These are phyloP conservation scores for Misgurnus anguillicaudatus DNA, from an alignment of 2,113 vertebrate species.

Conservation along the genomic window DNA sequence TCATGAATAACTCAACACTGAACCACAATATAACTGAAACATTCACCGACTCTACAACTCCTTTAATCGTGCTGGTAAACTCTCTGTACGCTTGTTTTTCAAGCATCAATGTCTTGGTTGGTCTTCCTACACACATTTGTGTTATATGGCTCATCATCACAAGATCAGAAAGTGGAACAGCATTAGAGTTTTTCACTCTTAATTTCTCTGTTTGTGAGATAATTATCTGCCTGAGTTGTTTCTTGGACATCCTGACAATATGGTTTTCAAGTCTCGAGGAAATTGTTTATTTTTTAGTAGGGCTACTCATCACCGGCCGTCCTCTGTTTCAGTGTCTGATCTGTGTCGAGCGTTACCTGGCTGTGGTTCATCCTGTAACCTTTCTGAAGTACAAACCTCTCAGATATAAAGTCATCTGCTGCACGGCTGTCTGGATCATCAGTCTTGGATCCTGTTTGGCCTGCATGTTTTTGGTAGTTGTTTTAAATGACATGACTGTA, in stretches of 20 bases:
- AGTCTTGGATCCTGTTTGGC: not conserved
- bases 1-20: not conserved
- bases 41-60: not conserved
- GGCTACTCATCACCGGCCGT: not conserved
- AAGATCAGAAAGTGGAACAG: not conserved
- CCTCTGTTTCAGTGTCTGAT: not conserved
- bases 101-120: not conserved
- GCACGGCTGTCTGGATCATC: not conserved
- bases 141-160: not conserved
- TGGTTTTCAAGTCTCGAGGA: not conserved
- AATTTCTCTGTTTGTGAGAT: constrained; percentile 13
- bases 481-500: not conserved
- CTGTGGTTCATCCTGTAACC: constrained; percentile 15
- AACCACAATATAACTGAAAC: not conserved
- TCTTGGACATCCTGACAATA: not conserved
- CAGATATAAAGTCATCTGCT: constrained; percentile 19
- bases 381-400: constrained; percentile 29
- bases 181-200: not conserved
- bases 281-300: not conserved
- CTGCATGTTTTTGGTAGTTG: not conserved
- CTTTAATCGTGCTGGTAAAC: not conserved
- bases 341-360: not conserved
- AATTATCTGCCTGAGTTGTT: not conserved
- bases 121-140: not conserved
- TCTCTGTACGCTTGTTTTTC: not conserved